These are phyloP conservation scores for Sinocyclocheilus grahami DNA, from an alignment of 2,113 vertebrate species.

Conservation along the genomic window DNA sequence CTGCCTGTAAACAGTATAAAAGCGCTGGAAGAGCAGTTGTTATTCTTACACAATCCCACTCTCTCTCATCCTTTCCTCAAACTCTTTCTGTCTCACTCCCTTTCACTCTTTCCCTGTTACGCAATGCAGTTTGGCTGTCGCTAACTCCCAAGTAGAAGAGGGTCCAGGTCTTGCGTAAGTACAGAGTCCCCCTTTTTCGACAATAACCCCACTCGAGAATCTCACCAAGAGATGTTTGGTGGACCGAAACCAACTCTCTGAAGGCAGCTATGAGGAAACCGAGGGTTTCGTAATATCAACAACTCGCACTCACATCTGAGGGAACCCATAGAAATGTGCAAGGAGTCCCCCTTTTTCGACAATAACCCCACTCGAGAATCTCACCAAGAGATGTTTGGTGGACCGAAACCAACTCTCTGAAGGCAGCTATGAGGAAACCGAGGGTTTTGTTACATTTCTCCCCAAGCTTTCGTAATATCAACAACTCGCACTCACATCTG, in stretches of 20 bases:
- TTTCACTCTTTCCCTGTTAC: conserved; percentile 63
- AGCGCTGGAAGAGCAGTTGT: conserved; percentile 58
- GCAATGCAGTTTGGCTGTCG: conserved; percentile 65
- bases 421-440: conserved; percentile 23
- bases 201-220: conserved; percentile 61
- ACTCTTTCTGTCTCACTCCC: conserved; percentile 52
- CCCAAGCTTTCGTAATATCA: conserved; percentile 8
- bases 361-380: conserved; percentile 60
- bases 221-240: conserved; percentile 3
- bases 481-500: background rate
- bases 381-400: conserved; percentile 1
- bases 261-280: conserved; percentile 27
- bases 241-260: conserved; percentile 22
- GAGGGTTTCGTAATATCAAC: too few species aligned
- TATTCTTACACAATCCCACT: conserved; percentile 60
- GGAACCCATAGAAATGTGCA: too few species aligned
- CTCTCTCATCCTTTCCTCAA: conserved; percentile 30
- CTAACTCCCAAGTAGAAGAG: conserved; percentile 58
- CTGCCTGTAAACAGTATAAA: conserved; percentile 66
- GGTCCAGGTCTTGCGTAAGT: conserved; percentile 74
- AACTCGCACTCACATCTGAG: too few species aligned
- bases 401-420: conserved; percentile 24
- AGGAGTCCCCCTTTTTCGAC: conserved; percentile 62
- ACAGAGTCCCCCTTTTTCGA: conserved; percentile 61
- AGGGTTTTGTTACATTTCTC: conserved; percentile 6